Evolutionary conservation across 2,888 invertebrate species (phyloP), one percentile per base, ranked within the genome.

Genomic region (Ametastegia equiseti): DNA sequence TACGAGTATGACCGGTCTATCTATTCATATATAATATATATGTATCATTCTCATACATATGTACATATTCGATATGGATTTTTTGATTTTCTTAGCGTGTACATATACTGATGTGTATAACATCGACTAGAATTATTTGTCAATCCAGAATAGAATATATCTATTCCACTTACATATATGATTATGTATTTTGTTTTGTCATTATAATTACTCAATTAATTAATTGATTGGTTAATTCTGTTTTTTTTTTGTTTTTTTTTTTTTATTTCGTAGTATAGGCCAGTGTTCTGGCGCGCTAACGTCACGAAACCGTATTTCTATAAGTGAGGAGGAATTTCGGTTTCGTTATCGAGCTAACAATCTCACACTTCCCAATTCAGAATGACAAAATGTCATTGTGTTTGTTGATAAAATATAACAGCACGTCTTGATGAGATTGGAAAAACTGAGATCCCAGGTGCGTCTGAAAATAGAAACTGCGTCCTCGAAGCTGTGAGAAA

Each of bases 91-190:
- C 36, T 69, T 33, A 65, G 45, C 47, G 33, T 45, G 77, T 80
- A n/a, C n/a, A n/a, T n/a, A 71, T 75, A 77, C 82, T 80, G 81
- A 81, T 73, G 81, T 39, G 75, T 80, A 82, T 30, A 54, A 30
- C 83, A 83, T 80, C 82, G 84, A 84, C 84, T 84, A 84, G 83
- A 84, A 81, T 83, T 82, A 82, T 80, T 83, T 83, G 81, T 82
- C 75, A 80, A 82, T 80, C 23, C 50, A 36, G 11, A 54, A 54
- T 36, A 54, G 75, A 75, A 50, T 75, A 50, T 54, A n/a, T 75
- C 2, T 23, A 23, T 54, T 19, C 36, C 54, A 54, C 36, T 1
- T 39, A 67, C 36, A 4, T 27, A 9, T 23, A 11, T 71, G 6
- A 63, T 63, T 67, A 67, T 15, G 39, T 39, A 39, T 19, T 67